Evolutionary conservation across 2,888 invertebrate species (phyloP).

Genomic region (Plusia festucae): DNA sequence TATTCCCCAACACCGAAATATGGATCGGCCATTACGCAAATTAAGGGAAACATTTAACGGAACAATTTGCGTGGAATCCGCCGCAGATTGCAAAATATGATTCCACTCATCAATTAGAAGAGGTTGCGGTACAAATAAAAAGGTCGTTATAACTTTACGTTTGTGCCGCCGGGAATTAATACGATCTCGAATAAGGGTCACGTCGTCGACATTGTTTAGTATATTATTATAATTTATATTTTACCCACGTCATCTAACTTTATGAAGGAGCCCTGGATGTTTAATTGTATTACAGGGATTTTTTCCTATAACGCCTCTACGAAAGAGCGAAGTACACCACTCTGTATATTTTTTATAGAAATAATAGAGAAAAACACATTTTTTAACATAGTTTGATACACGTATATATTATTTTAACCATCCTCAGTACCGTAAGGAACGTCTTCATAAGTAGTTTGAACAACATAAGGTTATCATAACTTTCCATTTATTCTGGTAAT

Average conservation of each 20-base stretch:
- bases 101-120: constrained; percentile 20
- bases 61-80: constrained; percentile 43
- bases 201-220: background rate
- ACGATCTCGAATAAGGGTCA: background rate
- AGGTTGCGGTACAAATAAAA: constrained; percentile 35
- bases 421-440: too few relatives aligned
- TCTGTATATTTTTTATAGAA: too few relatives aligned
- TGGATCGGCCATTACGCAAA: constrained; percentile 31
- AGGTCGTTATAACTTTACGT: constrained; percentile 26
- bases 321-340: too few relatives aligned
- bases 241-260: background rate
- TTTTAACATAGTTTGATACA: too few relatives aligned
- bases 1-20: constrained; percentile 35
- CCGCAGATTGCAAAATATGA: constrained; percentile 36
- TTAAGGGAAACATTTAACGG: constrained; percentile 47
- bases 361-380: too few relatives aligned
- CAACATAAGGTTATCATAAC: constrained; percentile 20
- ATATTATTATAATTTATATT: constrained; percentile 2
- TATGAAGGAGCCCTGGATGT: too few relatives aligned
- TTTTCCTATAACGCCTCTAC: too few relatives aligned
- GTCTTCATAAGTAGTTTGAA: background rate
- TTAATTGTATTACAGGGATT: too few relatives aligned
- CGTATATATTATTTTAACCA: too few relatives aligned
- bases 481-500: constrained; percentile 41
- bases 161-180: constrained; percentile 15